Evolutionary conservation across 2,797 vertebrate species (phyloP).

Genomic region (Heterohyrax brucei): DNA sequence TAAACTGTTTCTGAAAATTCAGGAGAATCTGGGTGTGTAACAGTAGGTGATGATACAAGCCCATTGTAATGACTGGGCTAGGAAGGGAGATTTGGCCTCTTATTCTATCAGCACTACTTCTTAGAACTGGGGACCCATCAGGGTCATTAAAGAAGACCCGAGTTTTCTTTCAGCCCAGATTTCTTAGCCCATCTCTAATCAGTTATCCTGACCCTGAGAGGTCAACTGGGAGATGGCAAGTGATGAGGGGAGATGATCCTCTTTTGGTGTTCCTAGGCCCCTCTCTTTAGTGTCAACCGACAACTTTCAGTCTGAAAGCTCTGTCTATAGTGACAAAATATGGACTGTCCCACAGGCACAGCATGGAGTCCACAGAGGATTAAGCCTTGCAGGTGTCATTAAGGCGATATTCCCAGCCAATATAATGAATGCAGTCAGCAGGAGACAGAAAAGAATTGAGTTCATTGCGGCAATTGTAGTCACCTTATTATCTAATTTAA

Average conservation of each 20-base stretch:
- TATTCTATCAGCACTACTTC: not conserved
- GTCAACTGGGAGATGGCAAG: not conserved
- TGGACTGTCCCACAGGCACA: constrained; percentile 64
- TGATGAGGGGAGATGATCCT: not conserved
- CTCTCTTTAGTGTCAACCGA: not conserved
- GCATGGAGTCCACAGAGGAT: constrained; percentile 68
- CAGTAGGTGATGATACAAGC: not conserved
- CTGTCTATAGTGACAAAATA: constrained; percentile 71
- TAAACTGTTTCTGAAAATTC: not conserved
- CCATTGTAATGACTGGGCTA: not conserved
- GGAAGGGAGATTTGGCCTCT: not conserved
- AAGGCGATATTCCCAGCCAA: constrained; percentile 76
- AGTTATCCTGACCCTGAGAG: not conserved
- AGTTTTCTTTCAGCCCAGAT: constrained; percentile 28
- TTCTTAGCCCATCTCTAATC: constrained; percentile 35
- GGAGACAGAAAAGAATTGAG: constrained; percentile 79
- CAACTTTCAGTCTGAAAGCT: constrained; percentile 20
- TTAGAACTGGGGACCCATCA: not conserved
- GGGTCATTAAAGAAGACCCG: constrained; percentile 10
- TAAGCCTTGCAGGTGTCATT: constrained; percentile 76
- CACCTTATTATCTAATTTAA: constrained; percentile 83
- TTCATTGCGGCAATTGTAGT: constrained; percentile 80
- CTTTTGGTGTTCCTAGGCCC: not conserved
- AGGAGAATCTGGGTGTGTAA: not conserved
- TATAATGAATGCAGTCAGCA: constrained; percentile 83